Evolutionary conservation across 1,140 invertebrate species (phyloP).

Genomic region (Euwallacea fornicatus): DNA sequence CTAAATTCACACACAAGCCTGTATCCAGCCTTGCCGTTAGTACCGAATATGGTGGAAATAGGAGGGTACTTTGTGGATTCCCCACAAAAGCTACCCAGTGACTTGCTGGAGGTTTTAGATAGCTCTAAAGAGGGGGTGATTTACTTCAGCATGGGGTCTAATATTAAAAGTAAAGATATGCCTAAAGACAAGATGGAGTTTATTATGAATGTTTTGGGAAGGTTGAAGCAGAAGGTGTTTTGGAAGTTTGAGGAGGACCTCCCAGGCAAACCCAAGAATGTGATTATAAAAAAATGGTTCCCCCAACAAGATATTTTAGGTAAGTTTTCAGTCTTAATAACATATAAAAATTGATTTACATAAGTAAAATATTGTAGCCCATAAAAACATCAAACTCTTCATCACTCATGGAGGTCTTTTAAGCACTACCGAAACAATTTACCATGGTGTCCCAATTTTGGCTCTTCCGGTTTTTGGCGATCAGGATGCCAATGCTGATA

Average conservation of each 20-base stretch:
- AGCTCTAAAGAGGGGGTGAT: slow-evolving; percentile 57
- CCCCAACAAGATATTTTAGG: slow-evolving; percentile 71
- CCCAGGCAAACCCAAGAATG: slow-evolving; percentile 60
- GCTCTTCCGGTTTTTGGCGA: slow-evolving; percentile 69
- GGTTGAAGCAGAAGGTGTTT: slow-evolving; percentile 54
- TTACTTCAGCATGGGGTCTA: slow-evolving; percentile 62
- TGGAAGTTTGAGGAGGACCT: slow-evolving; percentile 70
- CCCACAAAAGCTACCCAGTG: slow-evolving; percentile 52
- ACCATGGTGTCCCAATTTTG: slow-evolving; percentile 71
- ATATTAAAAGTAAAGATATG: slow-evolving; percentile 56
- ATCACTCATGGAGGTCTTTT: slow-evolving; percentile 73
- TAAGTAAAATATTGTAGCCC: slow-evolving; percentile 54
- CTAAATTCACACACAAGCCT: slow-evolving; percentile 61
- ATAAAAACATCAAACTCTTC: slow-evolving; percentile 68
- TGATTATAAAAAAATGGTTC: slow-evolving; percentile 67
- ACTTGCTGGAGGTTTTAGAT: slow-evolving; percentile 56
- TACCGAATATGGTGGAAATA: slow-evolving; percentile 60
- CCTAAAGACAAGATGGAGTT: slow-evolving; percentile 45
- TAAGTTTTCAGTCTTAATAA: slow-evolving; percentile 42
- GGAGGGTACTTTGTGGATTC: slow-evolving; percentile 57
- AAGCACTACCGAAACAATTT: slow-evolving; percentile 70
- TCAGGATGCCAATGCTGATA: slow-evolving; percentile 60
- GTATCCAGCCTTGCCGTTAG: slow-evolving; percentile 57
- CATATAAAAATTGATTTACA: neutral
- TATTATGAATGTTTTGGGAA: slow-evolving; percentile 47